Evolutionary conservation across 2,797 vertebrate species (phyloP).

Genomic region (Eospalax fontanierii): DNA sequence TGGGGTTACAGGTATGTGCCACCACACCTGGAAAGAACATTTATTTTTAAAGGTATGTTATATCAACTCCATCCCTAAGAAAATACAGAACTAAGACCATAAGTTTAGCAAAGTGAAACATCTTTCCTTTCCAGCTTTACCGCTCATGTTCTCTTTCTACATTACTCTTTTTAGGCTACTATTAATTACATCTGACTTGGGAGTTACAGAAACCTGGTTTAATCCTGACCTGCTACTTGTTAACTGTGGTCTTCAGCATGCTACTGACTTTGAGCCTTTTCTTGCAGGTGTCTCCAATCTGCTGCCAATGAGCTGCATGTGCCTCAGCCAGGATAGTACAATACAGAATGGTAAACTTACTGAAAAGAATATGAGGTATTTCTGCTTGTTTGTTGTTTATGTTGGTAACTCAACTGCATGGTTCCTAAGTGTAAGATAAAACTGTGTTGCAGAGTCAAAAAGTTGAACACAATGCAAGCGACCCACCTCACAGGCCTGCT

Average conservation of each 20-base stretch:
- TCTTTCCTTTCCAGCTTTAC: not conserved
- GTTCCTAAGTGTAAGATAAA: not conserved
- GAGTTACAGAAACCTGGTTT: not conserved
- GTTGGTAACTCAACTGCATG: not conserved
- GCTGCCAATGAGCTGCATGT: not conserved
- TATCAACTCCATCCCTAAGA: not conserved
- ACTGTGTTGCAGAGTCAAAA: not conserved
- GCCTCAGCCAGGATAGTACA: not conserved
- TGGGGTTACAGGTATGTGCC: too few species aligned
- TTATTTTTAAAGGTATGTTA: slow-evolving; percentile 4
- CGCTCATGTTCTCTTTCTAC: not conserved
- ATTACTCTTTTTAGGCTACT: not conserved
- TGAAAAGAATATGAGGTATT: not conserved
- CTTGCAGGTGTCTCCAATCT: too few species aligned
- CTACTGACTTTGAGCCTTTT: not conserved
- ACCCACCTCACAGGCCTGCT: not conserved
- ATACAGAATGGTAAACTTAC: not conserved
- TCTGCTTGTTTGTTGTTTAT: not conserved
- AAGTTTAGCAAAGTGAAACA: not conserved
- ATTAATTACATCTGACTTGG: not conserved
- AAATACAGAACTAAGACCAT: not conserved
- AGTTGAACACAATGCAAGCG: not conserved
- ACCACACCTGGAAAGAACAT: not conserved
- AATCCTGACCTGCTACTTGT: not conserved
- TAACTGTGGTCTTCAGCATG: not conserved